These are phyloP conservation scores for Myripristis jacobus DNA, from an alignment of 2,797 vertebrate genomes.

Conservation along the genomic window DNA sequence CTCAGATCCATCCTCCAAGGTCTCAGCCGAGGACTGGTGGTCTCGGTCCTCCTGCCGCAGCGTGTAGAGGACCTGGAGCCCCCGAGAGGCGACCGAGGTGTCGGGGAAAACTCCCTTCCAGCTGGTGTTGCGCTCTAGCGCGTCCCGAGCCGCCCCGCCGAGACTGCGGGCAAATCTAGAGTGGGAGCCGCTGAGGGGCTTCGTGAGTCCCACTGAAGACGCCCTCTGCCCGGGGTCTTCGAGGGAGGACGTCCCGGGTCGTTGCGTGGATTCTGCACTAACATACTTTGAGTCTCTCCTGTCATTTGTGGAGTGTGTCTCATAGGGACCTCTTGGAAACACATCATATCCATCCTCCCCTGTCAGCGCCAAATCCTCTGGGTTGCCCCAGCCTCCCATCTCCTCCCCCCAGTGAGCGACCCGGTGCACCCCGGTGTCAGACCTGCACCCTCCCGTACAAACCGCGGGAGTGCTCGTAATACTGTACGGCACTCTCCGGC, in stretches of 20 bases:
- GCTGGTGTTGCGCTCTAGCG: slow-evolving; percentile 63
- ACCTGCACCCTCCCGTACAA: slow-evolving; percentile 66
- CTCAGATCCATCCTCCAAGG: slow-evolving; percentile 36
- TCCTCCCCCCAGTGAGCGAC: slow-evolving; percentile 30
- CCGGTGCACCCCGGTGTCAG: slow-evolving; percentile 51
- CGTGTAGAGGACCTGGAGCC: slow-evolving; percentile 25
- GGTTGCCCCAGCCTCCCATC: slow-evolving; percentile 20
- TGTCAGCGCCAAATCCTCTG: slow-evolving; percentile 15
- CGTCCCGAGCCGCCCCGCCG: slow-evolving; percentile 29
- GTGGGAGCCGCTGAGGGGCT: not conserved
- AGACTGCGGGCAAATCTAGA: slow-evolving; percentile 69
- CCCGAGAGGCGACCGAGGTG: slow-evolving; percentile 32
- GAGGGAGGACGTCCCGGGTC: not conserved
- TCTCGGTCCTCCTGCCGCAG: slow-evolving; percentile 37
- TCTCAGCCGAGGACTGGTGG: slow-evolving; percentile 45
- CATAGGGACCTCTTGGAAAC: not conserved
- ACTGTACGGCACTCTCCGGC: slow-evolving; percentile 45
- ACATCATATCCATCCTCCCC: slow-evolving; percentile 4
- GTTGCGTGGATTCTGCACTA: not conserved
- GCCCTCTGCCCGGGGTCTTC: slow-evolving; percentile 28
- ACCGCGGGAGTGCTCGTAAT: slow-evolving; percentile 50
- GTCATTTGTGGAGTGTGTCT: not conserved
- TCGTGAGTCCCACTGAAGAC: slow-evolving; percentile 3
- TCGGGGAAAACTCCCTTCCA: slow-evolving; percentile 34
- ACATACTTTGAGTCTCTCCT: not conserved